These are phyloP conservation scores for Phalacrocorax carbo DNA, from an alignment of 2,113 vertebrate species.

Conservation along the genomic window DNA sequence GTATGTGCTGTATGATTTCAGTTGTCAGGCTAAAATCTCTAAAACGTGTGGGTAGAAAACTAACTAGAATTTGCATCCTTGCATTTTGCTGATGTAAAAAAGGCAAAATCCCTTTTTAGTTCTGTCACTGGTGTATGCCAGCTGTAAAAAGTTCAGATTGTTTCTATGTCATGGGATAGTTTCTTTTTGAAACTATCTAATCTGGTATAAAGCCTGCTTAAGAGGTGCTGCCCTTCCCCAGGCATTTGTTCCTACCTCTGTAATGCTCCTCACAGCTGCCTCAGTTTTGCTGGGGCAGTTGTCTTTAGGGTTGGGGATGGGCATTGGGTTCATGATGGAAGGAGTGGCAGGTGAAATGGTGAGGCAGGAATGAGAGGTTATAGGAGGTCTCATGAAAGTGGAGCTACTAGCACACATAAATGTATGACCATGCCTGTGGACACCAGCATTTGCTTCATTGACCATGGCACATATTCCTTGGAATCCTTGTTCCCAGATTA, in stretches of 20 bases:
- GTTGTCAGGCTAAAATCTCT: not conserved
- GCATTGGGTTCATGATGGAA: not conserved
- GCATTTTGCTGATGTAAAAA: not conserved
- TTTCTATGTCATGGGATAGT: not conserved
- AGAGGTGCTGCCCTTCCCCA: not conserved
- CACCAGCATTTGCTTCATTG: not conserved
- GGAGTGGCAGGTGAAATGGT: not conserved
- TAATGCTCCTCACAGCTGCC: not conserved
- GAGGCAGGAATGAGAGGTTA: not conserved
- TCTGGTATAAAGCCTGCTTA: not conserved
- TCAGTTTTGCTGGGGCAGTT: not conserved
- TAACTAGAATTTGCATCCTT: not conserved
- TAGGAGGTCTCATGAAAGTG: not conserved
- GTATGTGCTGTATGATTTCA: not conserved
- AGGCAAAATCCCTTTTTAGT: not conserved
- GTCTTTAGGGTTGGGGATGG: not conserved
- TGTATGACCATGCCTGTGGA: not conserved
- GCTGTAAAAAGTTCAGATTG: not conserved
- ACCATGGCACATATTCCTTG: not conserved
- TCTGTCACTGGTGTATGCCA: not conserved
- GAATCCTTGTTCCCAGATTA: not conserved
- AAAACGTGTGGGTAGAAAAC: not conserved
- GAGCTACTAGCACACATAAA: not conserved
- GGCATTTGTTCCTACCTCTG: not conserved
- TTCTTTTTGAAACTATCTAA: not conserved